Conservation (phyloP, 1,140 invertebrate genomes). For the Drosophila prosaltans region DNA sequence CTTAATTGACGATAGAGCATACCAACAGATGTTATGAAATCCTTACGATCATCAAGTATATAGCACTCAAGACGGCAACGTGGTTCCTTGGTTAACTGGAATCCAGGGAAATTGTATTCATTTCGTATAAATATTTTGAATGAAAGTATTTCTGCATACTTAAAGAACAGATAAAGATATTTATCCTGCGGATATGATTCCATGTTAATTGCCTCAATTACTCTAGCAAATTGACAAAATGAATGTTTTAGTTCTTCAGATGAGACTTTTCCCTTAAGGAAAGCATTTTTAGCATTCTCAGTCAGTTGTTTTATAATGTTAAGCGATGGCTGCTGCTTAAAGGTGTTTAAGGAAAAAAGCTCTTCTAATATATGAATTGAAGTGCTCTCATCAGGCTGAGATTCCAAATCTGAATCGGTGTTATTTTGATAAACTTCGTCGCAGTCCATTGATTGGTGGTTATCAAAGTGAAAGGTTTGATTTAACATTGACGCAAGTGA, state of each 20-base stretch:
- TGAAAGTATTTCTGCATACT: conserved; percentile 15
- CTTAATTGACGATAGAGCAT: not conserved
- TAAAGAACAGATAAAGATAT: conserved; percentile 26
- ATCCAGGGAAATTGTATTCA: not conserved
- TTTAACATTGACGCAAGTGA: too few species aligned
- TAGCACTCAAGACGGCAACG: conserved; percentile 33
- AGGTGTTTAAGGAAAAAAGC: too few species aligned
- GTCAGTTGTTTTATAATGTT: not conserved
- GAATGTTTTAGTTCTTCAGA: not conserved
- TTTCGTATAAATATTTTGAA: conserved; percentile 16
- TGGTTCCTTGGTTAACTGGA: not conserved
- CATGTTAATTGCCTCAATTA: conserved; percentile 17
- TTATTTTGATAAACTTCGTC: not conserved
- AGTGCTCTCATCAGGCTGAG: not conserved
- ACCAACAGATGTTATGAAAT: conserved; percentile 21
- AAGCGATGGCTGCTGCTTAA: not conserved
- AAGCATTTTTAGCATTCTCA: not conserved
- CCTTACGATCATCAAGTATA: conserved; percentile 27
- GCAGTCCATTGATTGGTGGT: too few species aligned
- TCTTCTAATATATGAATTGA: not conserved
- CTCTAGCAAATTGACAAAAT: not conserved
- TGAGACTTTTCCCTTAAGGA: not conserved
- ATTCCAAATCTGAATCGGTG: not conserved
- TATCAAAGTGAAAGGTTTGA: too few species aligned
- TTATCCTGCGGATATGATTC: not conserved